These are phyloP conservation scores for Melanostoma scalare DNA, from an alignment of 2,888 invertebrate species.

Conservation along the genomic window DNA sequence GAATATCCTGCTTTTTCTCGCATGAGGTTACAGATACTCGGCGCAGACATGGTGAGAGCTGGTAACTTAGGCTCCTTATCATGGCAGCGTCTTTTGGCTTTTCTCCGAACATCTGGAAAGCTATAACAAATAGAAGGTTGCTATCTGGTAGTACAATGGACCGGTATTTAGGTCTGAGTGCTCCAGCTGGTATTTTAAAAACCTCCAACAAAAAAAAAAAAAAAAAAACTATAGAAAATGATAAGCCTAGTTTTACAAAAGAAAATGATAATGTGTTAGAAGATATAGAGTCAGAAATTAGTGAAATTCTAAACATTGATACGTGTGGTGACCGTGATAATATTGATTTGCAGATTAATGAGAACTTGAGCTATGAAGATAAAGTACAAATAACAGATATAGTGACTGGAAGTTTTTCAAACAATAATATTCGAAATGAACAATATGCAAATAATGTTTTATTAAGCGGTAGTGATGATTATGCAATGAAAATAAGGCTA, in stretches of 20 bases:
- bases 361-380: constrained; percentile 13
- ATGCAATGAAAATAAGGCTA: constrained; percentile 14
- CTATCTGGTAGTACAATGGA: no score
- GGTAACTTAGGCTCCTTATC: no score
- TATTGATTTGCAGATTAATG: constrained; percentile 4
- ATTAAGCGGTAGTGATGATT: not conserved
- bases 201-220: no score
- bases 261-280: not conserved
- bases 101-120: no score
- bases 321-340: not conserved
- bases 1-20: no score
- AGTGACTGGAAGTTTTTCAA: constrained; percentile 7
- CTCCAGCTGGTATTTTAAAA: no score
- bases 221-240: constrained; percentile 25
- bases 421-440: not conserved
- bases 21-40: no score
- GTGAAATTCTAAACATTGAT: constrained; percentile 16
- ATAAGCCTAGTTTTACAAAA: not conserved
- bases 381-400: not conserved
- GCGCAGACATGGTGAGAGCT: no score
- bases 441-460: not conserved
- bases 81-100: no score
- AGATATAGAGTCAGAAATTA: not conserved
- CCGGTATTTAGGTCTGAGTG: no score
- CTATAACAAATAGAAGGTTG: no score